Evolutionary conservation across 2,113 vertebrate species (phyloP).

Genomic region (Mesocricetus auratus): DNA sequence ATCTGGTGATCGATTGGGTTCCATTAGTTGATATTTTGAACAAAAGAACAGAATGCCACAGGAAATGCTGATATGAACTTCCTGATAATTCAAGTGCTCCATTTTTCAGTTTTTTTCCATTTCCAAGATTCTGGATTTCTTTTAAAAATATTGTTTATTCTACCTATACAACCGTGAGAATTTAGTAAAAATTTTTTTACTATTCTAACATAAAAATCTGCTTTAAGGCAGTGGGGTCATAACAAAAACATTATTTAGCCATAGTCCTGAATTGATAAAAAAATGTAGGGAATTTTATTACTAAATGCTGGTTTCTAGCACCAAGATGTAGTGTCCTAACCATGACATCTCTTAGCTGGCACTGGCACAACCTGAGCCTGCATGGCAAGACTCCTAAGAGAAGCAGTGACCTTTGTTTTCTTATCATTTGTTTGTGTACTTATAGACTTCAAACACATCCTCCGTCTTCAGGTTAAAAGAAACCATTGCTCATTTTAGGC

Average conservation of each 20-base stretch:
- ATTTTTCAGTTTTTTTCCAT: neutral
- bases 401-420: constrained; percentile 1
- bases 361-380: neutral
- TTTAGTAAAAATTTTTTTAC: neutral
- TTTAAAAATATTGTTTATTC: neutral
- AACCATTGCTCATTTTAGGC: constrained; percentile 41
- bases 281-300: neutral
- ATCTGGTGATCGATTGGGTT: neutral
- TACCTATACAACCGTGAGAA: neutral
- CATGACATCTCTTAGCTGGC: neutral
- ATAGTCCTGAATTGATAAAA: neutral
- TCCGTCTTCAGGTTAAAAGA: constrained; percentile 60
- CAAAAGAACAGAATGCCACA: neutral
- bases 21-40: neutral
- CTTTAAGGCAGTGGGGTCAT: neutral
- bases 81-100: neutral
- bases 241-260: neutral
- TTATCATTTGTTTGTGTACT: constrained; percentile 57
- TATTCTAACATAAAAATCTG: constrained; percentile 4
- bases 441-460: constrained; percentile 59
- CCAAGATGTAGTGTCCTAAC: neutral
- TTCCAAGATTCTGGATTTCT: neutral
- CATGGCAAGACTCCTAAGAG: neutral
- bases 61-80: neutral
- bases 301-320: neutral